A percentile compares a stretch with the other conserved stretches of the same genome.
Conservation (phyloP, 2,797 vertebrate species). For the Amazonetta brasiliensis region DNA sequence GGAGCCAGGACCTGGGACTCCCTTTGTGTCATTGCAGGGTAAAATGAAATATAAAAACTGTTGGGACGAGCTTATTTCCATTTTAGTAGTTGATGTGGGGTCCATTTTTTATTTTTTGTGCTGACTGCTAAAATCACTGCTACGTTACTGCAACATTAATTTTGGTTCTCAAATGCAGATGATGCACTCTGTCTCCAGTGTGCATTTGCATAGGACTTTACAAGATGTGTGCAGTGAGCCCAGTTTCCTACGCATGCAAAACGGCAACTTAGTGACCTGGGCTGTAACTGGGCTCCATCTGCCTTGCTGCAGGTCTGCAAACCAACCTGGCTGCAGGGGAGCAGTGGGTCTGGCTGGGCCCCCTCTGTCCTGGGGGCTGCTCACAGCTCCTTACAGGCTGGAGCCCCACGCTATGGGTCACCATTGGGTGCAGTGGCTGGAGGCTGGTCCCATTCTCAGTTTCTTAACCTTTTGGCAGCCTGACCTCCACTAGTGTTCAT, state of each 20-base stretch:
- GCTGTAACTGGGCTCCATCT: background rate
- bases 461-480: background rate
- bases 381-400: background rate
- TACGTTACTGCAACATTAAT: background rate
- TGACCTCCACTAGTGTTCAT: background rate
- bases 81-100: background rate
- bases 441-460: background rate
- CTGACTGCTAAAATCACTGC: background rate
- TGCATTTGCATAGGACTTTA: background rate
- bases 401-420: background rate
- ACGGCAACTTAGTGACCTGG: background rate
- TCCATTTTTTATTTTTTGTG: background rate
- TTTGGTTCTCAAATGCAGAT: background rate
- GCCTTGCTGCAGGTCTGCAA: background rate
- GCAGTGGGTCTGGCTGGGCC: background rate
- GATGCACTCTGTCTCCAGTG: background rate
- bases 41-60: background rate
- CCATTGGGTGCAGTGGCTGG: rapidly evolving
- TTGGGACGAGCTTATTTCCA: background rate
- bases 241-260: background rate
- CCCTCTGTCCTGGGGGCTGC: rapidly evolving
- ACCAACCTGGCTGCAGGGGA: background rate
- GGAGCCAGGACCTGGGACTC: background rate
- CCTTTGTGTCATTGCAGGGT: rapidly evolving
- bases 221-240: background rate